A percentile compares a stretch with the other conserved stretches of the same genome.
Evolutionary conservation across 2,888 invertebrate genomes (phyloP).

Genomic region (Plebejus argus): DNA sequence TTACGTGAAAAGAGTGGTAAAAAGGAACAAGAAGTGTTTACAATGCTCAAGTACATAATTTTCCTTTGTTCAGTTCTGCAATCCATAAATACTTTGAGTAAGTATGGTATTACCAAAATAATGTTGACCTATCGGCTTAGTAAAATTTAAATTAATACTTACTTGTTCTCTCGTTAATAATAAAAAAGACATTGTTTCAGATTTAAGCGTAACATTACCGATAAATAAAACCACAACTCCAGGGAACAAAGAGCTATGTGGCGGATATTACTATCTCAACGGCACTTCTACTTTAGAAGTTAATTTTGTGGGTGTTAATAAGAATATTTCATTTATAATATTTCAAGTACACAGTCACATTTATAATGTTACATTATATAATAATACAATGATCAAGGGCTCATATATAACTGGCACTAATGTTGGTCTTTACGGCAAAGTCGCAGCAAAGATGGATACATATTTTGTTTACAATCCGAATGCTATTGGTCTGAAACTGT

Average conservation of each 20-base stretch:
- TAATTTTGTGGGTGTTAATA: conserved; percentile 66
- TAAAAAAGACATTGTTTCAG: conserved; percentile 53
- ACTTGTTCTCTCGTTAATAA: neutral
- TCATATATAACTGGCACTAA: conserved; percentile 80
- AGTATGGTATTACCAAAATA: neutral
- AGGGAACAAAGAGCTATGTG: conserved; percentile 58
- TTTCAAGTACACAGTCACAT: conserved; percentile 84
- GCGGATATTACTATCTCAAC: conserved; percentile 53
- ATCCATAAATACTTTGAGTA: neutral
- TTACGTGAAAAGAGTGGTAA: neutral
- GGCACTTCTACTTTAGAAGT: conserved; percentile 56
- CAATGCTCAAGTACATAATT: conserved; percentile 9
- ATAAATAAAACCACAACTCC: conserved; percentile 54
- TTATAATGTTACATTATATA: conserved; percentile 80
- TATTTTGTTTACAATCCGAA: conserved; percentile 73
- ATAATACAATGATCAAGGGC: conserved; percentile 51
- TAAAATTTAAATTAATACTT: too few relatives aligned
- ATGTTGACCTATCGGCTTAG: neutral
- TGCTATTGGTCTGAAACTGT: conserved; percentile 55
- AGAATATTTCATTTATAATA: conserved; percentile 77
- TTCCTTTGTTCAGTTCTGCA: neutral
- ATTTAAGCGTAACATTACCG: conserved; percentile 54
- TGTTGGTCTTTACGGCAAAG: conserved; percentile 76
- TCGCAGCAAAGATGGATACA: conserved; percentile 50
- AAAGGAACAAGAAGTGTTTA: neutral